Base-by-base conservation (phyloP, 2,113 vertebrate genomes). In the Seriola dumerili region DNA sequence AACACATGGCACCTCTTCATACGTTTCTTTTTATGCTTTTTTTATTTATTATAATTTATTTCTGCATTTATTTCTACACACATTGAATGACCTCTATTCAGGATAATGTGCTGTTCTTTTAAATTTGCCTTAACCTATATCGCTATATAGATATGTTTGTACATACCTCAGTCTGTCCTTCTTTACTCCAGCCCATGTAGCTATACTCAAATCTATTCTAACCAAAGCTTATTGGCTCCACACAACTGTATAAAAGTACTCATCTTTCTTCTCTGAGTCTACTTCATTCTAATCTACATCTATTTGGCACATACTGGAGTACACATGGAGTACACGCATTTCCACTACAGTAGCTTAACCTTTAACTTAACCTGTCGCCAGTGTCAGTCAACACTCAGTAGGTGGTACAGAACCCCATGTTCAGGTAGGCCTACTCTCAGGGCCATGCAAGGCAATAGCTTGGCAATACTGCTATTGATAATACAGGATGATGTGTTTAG, bases 171-270 rank as follows among this genome's bases (percentile, higher is more conserved):
- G 38, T 52, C 17, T 16, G 19, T 23, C 32, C 10, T 7, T 19
- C 46, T 50, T 5, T 19, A 17, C 42, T 19, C 16, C 46, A 17
- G 16, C 19, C 14, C 17, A 50, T 17, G 16, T 50, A 17, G 46
- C 46, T 50, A 0, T 3, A 4, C 9, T 34, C 12, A 6, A 2
- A 12, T 29, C 0, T 3, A 4, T 4, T 42, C 9, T 9, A 2
- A 12, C 14, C 34, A 63, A 38, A 55, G n/a, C 21, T n/a, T 23
- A 52, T 52, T 17, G 21, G 50, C 17, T 21, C 19, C 50, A 52
- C 48, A 52, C 21, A 3, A 36, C 59, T 59, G 3, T 21, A 4
- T 62, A 0, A 21, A 62, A 38, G 19, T 63, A 55, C 8, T 21
- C 44, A 25, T 59, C 14, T 59, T 16, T 1, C 32, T 32, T 16